Percentiles rank a stretch among this genome's conserved stretches.
These are phyloP conservation scores for Plectropomus leopardus DNA, from an alignment of 2,113 vertebrate species.

Conservation along the genomic window DNA sequence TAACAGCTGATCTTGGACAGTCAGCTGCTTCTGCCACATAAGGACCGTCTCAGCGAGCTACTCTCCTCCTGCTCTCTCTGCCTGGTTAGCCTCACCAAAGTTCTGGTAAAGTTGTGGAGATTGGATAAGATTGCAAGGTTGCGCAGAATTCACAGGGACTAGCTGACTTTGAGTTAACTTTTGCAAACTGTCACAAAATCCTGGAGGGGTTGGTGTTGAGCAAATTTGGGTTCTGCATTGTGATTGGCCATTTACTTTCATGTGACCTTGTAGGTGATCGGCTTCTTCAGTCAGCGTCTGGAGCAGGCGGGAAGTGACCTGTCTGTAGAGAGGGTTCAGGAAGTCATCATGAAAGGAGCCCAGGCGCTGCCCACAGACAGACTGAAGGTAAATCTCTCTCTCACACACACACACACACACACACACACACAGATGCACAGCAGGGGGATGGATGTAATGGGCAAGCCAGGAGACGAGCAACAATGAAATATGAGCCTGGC, in stretches of 20 bases:
- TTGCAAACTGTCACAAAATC: too few relatives aligned
- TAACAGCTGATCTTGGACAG: too few relatives aligned
- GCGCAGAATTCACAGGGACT: too few relatives aligned
- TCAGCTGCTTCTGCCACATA: too few relatives aligned
- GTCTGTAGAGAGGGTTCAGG: constrained; percentile 96
- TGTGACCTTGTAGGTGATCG: constrained; percentile 89
- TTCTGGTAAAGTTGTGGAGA: too few relatives aligned
- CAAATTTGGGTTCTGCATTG: background rate
- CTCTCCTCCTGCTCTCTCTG: too few relatives aligned
- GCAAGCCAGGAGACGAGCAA: constrained; percentile 4
- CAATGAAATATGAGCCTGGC: constrained; percentile 46
- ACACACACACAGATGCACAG: constrained; percentile 14
- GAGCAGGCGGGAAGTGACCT: constrained; percentile 95
- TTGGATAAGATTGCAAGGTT: too few relatives aligned
- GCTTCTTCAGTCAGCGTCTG: constrained; percentile 95
- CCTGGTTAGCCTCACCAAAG: too few relatives aligned
- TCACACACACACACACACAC: background rate
- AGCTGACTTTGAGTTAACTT: too few relatives aligned
- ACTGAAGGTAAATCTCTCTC: constrained; percentile 89
- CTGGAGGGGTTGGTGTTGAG: too few relatives aligned
- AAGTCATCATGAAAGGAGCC: constrained; percentile 98
- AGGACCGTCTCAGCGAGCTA: too few relatives aligned
- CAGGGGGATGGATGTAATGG: background rate
- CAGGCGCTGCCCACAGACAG: constrained; percentile 95
- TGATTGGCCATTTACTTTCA: constrained; percentile 39